A percentile compares a stretch with the other conserved stretches of the same genome.
These are phyloP conservation scores for Mixornis gularis DNA, from an alignment of 2,113 vertebrate species.

Conservation along the genomic window DNA sequence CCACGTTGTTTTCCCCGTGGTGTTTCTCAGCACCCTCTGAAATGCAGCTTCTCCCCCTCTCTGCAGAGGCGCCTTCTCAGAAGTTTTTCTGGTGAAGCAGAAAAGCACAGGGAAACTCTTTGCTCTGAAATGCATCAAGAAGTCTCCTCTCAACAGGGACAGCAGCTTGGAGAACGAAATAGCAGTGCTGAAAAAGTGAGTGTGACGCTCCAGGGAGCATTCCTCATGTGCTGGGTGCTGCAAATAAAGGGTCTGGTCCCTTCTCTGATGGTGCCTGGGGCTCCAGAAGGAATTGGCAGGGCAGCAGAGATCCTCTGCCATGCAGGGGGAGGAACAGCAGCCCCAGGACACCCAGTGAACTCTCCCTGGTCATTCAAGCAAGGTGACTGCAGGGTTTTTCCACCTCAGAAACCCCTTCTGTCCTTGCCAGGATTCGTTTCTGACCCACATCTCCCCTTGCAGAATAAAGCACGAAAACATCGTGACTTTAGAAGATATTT, in stretches of 20 bases:
- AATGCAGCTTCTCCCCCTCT: background rate
- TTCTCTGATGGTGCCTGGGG: background rate
- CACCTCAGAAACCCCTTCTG: background rate
- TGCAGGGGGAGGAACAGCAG: rapidly evolving
- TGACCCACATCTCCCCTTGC: conserved; percentile 17
- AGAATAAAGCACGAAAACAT: conserved; percentile 96
- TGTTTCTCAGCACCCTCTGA: background rate
- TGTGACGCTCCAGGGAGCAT: background rate
- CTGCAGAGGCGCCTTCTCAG: conserved; percentile 89
- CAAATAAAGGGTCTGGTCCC: background rate
- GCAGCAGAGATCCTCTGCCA: rapidly evolving
- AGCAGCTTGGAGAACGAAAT: conserved; percentile 94
- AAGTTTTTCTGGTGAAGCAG: conserved; percentile 90
- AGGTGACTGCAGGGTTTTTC: background rate
- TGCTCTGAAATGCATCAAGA: conserved; percentile 94
- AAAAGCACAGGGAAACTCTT: conserved; percentile 83
- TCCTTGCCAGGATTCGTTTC: background rate
- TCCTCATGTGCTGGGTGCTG: background rate
- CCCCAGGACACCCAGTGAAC: background rate
- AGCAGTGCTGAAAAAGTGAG: conserved; percentile 87
- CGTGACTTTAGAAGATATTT: conserved; percentile 90
- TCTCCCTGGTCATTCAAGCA: background rate
- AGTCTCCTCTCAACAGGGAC: conserved; percentile 79
- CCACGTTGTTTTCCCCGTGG: rapidly evolving
- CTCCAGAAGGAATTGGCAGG: rapidly evolving